These are phyloP conservation scores for Hydropotes inermis DNA, from an alignment of 2,113 vertebrate species.

Conservation along the genomic window DNA sequence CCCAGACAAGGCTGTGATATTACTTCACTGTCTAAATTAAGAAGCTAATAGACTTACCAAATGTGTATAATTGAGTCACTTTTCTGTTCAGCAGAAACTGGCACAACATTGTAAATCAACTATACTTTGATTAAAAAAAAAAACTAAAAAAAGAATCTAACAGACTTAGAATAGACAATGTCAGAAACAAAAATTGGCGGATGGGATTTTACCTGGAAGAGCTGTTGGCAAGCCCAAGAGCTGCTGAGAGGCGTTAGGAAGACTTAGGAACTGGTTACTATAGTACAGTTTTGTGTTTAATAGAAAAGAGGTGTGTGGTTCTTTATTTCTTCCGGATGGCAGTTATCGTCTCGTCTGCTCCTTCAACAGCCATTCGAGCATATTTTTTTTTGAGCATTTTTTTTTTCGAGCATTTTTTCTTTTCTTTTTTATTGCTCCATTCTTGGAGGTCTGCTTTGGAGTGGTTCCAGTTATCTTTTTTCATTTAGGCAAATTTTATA, in stretches of 20 bases:
- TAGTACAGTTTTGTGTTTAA: slow-evolving; percentile 75
- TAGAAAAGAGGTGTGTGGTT: slow-evolving; percentile 76
- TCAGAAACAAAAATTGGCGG: not conserved
- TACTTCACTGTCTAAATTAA: not conserved
- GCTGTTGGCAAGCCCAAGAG: not conserved
- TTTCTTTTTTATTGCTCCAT: slow-evolving; percentile 77
- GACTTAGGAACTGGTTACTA: slow-evolving; percentile 68
- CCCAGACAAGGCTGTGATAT: not conserved
- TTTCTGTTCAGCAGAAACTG: not conserved
- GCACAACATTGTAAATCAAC: not conserved
- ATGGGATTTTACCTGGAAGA: slow-evolving; percentile 47
- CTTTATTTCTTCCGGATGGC: slow-evolving; percentile 75
- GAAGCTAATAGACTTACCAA: not conserved
- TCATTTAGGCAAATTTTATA: slow-evolving; percentile 82
- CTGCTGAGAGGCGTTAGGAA: slow-evolving; percentile 61
- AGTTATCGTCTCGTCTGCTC: slow-evolving; percentile 74
- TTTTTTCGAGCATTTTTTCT: too few species aligned
- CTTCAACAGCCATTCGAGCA: slow-evolving; percentile 75
- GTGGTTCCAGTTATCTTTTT: slow-evolving; percentile 79
- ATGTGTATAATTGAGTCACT: not conserved
- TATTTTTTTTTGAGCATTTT: slow-evolving; percentile 57
- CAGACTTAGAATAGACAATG: not conserved
- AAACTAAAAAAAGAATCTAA: not conserved
- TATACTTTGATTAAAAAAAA: not conserved
- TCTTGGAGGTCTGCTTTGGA: slow-evolving; percentile 83